A percentile compares a stretch with the other conserved stretches of the same genome.
Evolutionary conservation across 2,888 invertebrate genomes (phyloP).

Genomic region (Eurytoma californica): DNA sequence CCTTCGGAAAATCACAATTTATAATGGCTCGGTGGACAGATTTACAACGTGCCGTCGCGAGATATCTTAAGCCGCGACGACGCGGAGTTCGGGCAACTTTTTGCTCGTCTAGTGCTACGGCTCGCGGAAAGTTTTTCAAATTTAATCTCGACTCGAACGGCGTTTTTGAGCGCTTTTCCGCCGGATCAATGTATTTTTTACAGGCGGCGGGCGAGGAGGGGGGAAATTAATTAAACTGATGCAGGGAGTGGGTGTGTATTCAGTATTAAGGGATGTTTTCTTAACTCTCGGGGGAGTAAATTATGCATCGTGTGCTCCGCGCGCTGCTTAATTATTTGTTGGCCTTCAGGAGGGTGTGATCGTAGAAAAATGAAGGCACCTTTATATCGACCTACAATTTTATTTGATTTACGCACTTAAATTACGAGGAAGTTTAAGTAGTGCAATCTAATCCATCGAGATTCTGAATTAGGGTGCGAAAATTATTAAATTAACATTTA

Average conservation of each 20-base stretch:
- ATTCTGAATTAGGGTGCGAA: too few species aligned
- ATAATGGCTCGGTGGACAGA: conserved; percentile 58
- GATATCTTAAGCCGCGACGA: conserved; percentile 24
- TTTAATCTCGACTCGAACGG: conserved; percentile 42
- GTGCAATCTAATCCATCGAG: too few species aligned
- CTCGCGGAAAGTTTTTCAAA: conserved; percentile 39
- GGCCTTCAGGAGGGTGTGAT: neutral
- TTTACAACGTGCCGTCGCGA: conserved; percentile 53
- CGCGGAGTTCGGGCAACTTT: conserved; percentile 32
- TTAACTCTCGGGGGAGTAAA: conserved; percentile 35
- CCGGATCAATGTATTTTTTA: conserved; percentile 14
- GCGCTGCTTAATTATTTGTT: conserved; percentile 22
- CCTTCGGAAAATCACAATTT: conserved; percentile 61
- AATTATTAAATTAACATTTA: too few species aligned
- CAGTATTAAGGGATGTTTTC: conserved; percentile 21
- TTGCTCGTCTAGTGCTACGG: neutral
- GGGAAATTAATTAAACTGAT: conserved; percentile 52
- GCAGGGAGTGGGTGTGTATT: neutral
- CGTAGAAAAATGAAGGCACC: neutral
- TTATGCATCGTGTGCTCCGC: conserved; percentile 4
- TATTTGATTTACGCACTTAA: too few species aligned
- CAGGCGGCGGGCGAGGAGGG: neutral
- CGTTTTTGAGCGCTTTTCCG: conserved; percentile 17
- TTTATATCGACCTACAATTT: too few species aligned
- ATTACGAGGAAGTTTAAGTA: too few species aligned